Conservation (phyloP, 2,797 vertebrate species). For the Syngnathus acus region DNA sequence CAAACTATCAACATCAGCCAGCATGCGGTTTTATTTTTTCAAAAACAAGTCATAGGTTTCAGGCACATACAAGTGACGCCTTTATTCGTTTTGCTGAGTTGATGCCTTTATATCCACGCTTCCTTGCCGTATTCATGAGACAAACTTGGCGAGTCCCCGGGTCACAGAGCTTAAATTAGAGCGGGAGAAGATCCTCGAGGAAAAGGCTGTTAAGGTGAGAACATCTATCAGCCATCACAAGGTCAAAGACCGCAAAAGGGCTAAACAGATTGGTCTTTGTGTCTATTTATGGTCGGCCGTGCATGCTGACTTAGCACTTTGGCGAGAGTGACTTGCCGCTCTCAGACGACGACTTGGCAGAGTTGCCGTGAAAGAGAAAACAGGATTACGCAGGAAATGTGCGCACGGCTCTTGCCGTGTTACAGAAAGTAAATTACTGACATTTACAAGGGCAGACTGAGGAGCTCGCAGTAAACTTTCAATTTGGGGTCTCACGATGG, state of each 20-base stretch:
- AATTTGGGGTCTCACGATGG: not conserved
- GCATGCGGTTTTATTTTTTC: not conserved
- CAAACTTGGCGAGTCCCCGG: slow-evolving; percentile 4
- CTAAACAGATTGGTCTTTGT: slow-evolving; percentile 46
- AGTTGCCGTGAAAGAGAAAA: not conserved
- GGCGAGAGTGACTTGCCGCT: slow-evolving; percentile 1
- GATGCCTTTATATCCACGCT: not conserved
- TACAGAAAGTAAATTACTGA: not conserved
- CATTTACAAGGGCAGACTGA: not conserved
- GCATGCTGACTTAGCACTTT: slow-evolving; percentile 39
- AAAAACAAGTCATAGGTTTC: not conserved
- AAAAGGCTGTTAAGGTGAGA: slow-evolving; percentile 23
- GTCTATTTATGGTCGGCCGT: slow-evolving; percentile 28
- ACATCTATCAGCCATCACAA: slow-evolving; percentile 31
- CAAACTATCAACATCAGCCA: not conserved
- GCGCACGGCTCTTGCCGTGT: not conserved
- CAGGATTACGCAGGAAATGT: not conserved
- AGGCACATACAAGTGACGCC: not conserved
- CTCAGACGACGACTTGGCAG: not conserved
- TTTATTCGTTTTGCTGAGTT: not conserved
- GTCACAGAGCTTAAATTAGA: slow-evolving; percentile 13
- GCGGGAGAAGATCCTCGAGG: slow-evolving; percentile 8
- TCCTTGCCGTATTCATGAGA: not conserved
- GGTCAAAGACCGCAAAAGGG: slow-evolving; percentile 25
- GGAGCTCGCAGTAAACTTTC: not conserved